These are phyloP conservation scores for Metaphire vulgaris DNA, from an alignment of 1,140 invertebrate species.

Conservation along the genomic window DNA sequence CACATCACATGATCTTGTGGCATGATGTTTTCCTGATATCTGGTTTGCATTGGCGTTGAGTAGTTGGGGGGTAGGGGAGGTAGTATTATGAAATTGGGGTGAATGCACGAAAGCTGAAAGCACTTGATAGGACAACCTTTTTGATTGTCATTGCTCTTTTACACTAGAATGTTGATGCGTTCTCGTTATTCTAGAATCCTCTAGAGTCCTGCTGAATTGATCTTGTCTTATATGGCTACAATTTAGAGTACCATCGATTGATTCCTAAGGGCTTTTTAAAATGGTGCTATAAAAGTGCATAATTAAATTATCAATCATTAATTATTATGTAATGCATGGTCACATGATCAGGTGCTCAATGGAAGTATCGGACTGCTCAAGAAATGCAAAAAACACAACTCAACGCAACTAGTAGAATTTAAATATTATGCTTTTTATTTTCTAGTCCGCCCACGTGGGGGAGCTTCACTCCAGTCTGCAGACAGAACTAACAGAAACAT, in stretches of 20 bases:
- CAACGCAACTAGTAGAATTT: too few species aligned
- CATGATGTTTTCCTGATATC: too few species aligned
- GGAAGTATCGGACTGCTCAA: too few species aligned
- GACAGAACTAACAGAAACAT: background rate
- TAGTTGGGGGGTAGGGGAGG: background rate
- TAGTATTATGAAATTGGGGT: background rate
- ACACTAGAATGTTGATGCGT: background rate
- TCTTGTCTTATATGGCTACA: too few species aligned
- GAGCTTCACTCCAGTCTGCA: background rate
- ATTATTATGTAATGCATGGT: background rate
- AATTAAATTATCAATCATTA: background rate
- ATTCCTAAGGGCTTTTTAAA: too few species aligned
- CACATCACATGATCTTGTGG: too few species aligned
- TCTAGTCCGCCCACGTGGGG: background rate
- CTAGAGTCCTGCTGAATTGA: background rate
- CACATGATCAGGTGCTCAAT: background rate
- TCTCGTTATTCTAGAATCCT: background rate
- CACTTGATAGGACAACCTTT: background rate
- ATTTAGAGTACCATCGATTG: too few species aligned
- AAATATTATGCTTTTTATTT: background rate
- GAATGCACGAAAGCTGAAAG: background rate
- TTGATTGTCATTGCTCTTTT: background rate
- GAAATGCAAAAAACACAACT: too few species aligned
- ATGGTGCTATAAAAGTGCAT: background rate
- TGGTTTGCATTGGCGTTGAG: background rate